Evolutionary conservation across 1,140 invertebrate species (phyloP).

Genomic region (Thaumatotibia leucotreta): DNA sequence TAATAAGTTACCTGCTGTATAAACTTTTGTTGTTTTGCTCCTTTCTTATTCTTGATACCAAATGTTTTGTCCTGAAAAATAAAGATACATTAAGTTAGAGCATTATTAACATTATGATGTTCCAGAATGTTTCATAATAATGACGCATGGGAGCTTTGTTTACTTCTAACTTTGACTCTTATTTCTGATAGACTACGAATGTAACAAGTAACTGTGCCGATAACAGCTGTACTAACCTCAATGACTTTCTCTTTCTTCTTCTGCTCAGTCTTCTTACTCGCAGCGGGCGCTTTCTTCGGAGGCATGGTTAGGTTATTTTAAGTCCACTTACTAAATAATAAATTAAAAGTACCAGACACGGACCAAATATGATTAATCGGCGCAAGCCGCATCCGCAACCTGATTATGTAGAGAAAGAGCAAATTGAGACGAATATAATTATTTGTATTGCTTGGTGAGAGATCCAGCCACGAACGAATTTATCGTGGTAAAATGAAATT

Average conservation of each 20-base stretch:
- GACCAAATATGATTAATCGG: background rate
- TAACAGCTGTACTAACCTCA: constrained; percentile 81
- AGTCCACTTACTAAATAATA: background rate
- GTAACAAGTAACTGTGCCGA: background rate
- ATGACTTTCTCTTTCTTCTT: constrained; percentile 99
- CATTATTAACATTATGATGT: background rate
- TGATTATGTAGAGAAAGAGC: background rate
- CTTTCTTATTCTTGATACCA: constrained; percentile 99
- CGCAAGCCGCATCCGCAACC: background rate
- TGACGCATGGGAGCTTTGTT: background rate
- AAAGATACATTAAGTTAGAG: background rate
- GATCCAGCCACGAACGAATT: constrained; percentile 8
- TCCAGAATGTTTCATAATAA: background rate
- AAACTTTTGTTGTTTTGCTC: constrained; percentile 98
- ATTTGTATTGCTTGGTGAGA: background rate
- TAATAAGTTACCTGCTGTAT: constrained; percentile 84
- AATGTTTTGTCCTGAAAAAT: constrained; percentile 98
- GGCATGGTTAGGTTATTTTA: constrained; percentile 79
- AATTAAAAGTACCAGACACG: background rate
- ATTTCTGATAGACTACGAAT: background rate
- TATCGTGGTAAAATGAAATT: constrained; percentile 1
- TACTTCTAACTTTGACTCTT: no score
- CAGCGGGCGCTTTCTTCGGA: constrained; percentile 81
- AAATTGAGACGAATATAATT: background rate
- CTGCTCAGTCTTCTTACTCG: constrained; percentile 94